Conservation (phyloP, 2,888 invertebrate species). For the Cremastinae sp. region DNA sequence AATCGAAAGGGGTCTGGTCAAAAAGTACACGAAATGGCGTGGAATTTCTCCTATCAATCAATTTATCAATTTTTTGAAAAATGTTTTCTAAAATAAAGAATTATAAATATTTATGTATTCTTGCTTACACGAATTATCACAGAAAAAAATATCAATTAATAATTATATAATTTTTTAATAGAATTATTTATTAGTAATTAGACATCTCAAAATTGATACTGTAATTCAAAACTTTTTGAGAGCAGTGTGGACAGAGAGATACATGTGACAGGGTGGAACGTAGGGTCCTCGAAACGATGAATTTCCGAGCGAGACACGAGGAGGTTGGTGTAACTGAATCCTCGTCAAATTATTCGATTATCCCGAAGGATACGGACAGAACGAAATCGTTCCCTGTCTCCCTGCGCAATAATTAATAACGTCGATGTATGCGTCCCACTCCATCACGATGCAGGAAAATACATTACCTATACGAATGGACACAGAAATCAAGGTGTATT, state of each 20-base stretch:
- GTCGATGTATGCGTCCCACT: constrained; percentile 23
- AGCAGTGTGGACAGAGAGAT: background rate
- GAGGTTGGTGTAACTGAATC: constrained; percentile 62
- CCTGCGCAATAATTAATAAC: constrained; percentile 68
- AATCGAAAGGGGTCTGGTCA: no score
- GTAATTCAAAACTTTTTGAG: no score
- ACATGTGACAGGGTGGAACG: background rate
- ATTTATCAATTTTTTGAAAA: no score
- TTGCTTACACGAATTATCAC: no score
- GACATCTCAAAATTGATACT: background rate
- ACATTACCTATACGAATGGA: background rate
- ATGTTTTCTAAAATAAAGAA: no score
- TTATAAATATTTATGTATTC: no score
- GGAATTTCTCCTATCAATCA: no score
- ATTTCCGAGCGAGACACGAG: constrained; percentile 53
- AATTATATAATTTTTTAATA: no score
- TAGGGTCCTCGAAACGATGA: constrained; percentile 32
- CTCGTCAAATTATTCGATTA: constrained; percentile 68
- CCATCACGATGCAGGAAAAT: background rate
- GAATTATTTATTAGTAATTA: background rate
- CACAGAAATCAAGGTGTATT: no score
- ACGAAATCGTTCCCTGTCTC: constrained; percentile 56
- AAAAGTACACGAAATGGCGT: no score
- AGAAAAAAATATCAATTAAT: no score
- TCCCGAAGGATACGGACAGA: constrained; percentile 49